Evolutionary conservation across 2,888 invertebrate genomes (phyloP), one percentile per base, ranked within the genome.

Genomic region (Amblyteles armatorius): DNA sequence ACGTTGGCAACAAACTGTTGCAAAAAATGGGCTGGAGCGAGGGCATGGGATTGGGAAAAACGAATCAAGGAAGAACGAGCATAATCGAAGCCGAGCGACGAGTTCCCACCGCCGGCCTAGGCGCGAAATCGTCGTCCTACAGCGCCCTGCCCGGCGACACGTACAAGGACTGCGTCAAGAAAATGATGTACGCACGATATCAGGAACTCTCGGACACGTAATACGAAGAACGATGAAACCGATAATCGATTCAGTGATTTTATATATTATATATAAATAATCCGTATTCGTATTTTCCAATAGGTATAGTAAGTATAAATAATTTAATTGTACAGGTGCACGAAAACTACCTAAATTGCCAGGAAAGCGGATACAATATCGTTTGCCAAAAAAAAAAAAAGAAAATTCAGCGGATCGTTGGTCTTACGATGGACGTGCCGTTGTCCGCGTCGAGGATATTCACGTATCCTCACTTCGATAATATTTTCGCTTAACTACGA

Each of bases 21-120:
- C 99, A 99, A 94, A 99, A 98, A 94, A 99, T 99, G 99, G 99
- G 99, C 4, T 99, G 99, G 99, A 97, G 97, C 6, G 98, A 98
- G 93, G 99, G 99, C 0, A 97, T 98, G 94, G 99, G 99, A 0
- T 94, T 99, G 29, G 99, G 99, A 0, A 98, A 97, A 93, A 96
- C 96, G 77, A 98, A 98, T 92, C 99, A 99, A 94, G 99, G 98
- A 16, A 95, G 98, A 90, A 98, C 98, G 33, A 97, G 97, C 77
- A 99, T 99, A 69, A 98, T 99, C 87, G 98, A 98, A 95, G 91
- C 94, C 0, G 94, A 94, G 50, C 89, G 94, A 65, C 90, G 98
- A 73, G 96, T 96, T 3, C 95, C 96, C 77, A 96, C 97, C 26
- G 98, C 98, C 3, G 99, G 99, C 0, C 94, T 99, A 50, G 99